Conservation (phyloP, 2,797 vertebrate genomes). For the Enteromius argenteus region DNA sequence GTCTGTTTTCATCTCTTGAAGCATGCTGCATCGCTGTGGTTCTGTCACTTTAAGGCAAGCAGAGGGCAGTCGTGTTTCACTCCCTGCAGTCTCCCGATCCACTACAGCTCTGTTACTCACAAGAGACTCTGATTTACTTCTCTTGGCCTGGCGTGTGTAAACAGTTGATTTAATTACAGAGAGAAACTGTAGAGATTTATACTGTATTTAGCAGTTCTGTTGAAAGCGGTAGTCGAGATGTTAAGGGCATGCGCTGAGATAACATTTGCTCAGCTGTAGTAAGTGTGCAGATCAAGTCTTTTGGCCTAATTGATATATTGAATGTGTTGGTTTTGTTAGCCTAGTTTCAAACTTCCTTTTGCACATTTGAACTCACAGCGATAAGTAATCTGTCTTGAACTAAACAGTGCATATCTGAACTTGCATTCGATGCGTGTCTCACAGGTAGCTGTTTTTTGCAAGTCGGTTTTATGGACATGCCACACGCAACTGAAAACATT, state of each 20-base stretch:
- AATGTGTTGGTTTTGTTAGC: constrained; percentile 28
- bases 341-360: neutral
- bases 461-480: neutral
- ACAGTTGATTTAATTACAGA: constrained; percentile 14
- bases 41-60: neutral
- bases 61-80: constrained; percentile 20
- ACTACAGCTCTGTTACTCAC: neutral
- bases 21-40: neutral
- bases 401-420: neutral
- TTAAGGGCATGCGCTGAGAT: neutral
- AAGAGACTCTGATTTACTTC: neutral
- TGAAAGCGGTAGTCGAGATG: neutral
- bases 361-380: neutral
- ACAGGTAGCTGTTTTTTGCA: too few species aligned
- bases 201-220: neutral
- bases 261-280: constrained; percentile 1
- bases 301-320: neutral
- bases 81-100: neutral
- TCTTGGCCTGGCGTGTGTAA: constrained; percentile 4
- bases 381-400: neutral
- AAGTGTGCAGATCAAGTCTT: neutral
- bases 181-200: neutral
- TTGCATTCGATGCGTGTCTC: too few species aligned
- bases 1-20: neutral
- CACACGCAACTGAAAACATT: neutral